A percentile compares a stretch with the other conserved stretches of the same genome.
These are phyloP conservation scores for Henricia sp. DNA, from an alignment of 53 echinoderm and acorn worm genomes.

Conservation along the genomic window DNA sequence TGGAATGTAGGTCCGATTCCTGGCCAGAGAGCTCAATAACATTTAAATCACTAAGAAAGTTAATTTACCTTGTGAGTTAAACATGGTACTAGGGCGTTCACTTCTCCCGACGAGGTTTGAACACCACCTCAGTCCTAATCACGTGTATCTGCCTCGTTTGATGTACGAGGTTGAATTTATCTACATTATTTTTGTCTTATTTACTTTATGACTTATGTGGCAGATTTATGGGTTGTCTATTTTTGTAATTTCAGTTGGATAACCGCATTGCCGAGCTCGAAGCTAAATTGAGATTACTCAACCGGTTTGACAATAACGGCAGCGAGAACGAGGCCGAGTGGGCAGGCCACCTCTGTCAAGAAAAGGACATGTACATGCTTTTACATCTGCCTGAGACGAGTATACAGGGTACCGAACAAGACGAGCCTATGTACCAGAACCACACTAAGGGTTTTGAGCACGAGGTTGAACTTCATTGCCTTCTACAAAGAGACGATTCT, in stretches of 20 bases:
- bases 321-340: slow-evolving; percentile 56
- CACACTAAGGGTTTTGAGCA: slow-evolving; percentile 51
- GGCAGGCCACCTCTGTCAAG: slow-evolving; percentile 32
- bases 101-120: too few species aligned
- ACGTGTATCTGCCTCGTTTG: too few species aligned
- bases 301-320: slow-evolving; percentile 54
- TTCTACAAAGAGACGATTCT: slow-evolving; percentile 60
- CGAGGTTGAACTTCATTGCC: slow-evolving; percentile 55
- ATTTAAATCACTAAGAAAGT: too few species aligned
- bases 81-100: too few species aligned
- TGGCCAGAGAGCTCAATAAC: too few species aligned
- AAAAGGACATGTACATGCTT: slow-evolving; percentile 81
- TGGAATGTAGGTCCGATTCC: too few species aligned
- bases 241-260: slow-evolving; percentile 74
- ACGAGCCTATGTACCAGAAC: slow-evolving; percentile 40
- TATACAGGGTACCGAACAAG: slow-evolving; percentile 77
- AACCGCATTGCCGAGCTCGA: slow-evolving; percentile 88
- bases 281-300: slow-evolving; percentile 72
- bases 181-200: too few species aligned
- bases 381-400: slow-evolving; percentile 89
- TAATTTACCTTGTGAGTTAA: too few species aligned
- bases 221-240: too few species aligned
- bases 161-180: too few species aligned
- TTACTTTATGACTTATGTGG: too few species aligned
- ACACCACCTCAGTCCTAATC: too few species aligned